phyloP scores from a whole-genome alignment of 1,140 invertebrate species.

The Apis florea region DNA sequence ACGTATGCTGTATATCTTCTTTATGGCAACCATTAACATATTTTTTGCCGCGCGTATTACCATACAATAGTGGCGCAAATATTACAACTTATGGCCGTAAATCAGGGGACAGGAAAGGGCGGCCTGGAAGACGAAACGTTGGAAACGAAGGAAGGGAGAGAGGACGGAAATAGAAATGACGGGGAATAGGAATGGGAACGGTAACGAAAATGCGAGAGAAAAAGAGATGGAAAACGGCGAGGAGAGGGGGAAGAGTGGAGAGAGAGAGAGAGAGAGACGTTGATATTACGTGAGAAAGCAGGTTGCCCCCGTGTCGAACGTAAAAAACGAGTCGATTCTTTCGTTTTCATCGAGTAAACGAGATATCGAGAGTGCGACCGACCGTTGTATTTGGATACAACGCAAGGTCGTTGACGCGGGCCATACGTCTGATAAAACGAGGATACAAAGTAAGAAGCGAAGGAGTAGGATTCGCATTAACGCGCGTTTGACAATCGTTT shows the following conservation, averaged over 20 bases:
- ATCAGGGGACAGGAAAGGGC: conserved; percentile 65
- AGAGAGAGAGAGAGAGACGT: background rate
- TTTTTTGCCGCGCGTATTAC: conserved; percentile 78
- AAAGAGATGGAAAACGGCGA: background rate
- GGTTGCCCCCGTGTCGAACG: conserved; percentile 14
- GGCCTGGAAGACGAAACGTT: conserved; percentile 5
- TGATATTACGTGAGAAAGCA: background rate
- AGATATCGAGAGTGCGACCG: background rate
- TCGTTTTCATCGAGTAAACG: conserved; percentile 13
- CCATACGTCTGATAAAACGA: no score
- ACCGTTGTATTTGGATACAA: background rate
- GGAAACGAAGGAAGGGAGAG: conserved; percentile 2
- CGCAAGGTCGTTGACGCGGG: conserved; percentile 1
- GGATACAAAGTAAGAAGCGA: background rate
- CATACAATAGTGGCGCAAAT: conserved; percentile 80
- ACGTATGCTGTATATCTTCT: conserved; percentile 78
- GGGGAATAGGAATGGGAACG: conserved; percentile 22
- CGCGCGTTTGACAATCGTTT: background rate
- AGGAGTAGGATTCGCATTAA: background rate
- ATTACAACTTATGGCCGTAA: conserved; percentile 79
- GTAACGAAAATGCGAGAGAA: background rate
- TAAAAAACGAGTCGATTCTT: conserved; percentile 34
- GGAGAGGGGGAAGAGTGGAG: background rate
- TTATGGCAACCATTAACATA: conserved; percentile 80
- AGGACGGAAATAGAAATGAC: background rate